phyloP scores from a whole-genome alignment of 1,140 invertebrate species.

The Vanessa atalanta region DNA sequence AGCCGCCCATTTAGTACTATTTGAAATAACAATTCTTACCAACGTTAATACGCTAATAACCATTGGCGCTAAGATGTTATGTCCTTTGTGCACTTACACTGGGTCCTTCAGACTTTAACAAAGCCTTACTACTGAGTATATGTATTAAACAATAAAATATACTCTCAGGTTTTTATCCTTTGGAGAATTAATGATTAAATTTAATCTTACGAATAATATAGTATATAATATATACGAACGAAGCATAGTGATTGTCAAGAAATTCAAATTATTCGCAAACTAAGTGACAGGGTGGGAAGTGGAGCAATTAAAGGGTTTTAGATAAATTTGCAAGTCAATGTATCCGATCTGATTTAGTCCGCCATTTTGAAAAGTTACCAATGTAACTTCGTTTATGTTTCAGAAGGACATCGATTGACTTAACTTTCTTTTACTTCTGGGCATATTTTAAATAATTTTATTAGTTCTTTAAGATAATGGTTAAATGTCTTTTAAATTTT shows the following conservation, averaged over 20 bases:
- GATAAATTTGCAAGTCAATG: conserved; percentile 54
- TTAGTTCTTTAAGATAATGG: background rate
- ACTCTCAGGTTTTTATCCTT: too few relatives aligned
- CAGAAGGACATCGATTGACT: background rate
- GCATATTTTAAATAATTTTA: conserved; percentile 14
- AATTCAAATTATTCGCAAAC: conserved; percentile 48
- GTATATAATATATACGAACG: background rate
- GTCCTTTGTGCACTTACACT: too few relatives aligned
- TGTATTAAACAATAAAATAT: too few relatives aligned
- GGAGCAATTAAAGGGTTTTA: conserved; percentile 50
- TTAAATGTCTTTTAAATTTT: too few relatives aligned
- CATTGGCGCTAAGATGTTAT: too few relatives aligned
- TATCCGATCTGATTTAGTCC: conserved; percentile 40
- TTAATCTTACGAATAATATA: too few relatives aligned
- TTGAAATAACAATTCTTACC: too few relatives aligned
- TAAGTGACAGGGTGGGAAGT: conserved; percentile 40
- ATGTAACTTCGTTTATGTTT: conserved; percentile 32
- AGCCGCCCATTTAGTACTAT: too few relatives aligned
- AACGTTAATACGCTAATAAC: too few relatives aligned
- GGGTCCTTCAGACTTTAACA: too few relatives aligned
- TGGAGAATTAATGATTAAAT: too few relatives aligned
- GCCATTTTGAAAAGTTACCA: conserved; percentile 35
- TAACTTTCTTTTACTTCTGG: conserved; percentile 15
- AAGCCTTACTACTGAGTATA: too few relatives aligned
- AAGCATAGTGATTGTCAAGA: conserved; percentile 39